Conservation (phyloP, 2,797 vertebrate genomes). For the Anabacerthia variegaticeps region DNA sequence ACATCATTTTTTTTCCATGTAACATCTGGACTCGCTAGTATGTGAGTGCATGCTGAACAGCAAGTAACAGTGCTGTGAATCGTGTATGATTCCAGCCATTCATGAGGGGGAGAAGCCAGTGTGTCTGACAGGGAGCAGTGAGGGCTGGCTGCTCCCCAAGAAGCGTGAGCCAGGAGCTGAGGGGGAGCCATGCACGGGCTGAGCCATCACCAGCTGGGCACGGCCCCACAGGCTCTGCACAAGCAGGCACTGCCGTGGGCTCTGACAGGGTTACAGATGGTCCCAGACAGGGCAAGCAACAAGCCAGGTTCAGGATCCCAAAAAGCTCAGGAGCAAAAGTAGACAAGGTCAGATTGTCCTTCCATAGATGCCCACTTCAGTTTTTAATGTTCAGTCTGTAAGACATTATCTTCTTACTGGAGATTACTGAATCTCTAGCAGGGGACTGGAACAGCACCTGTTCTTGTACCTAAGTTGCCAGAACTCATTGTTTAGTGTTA, state of each 20-base stretch:
- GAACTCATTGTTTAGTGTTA: not conserved
- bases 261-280: not conserved
- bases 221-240: not conserved
- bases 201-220: not conserved
- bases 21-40: not conserved
- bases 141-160: not conserved
- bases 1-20: not conserved
- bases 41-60: not conserved
- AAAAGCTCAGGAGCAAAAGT: not conserved
- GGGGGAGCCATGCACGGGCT: fast-evolving
- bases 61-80: not conserved
- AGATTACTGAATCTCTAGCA: not conserved
- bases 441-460: not conserved
- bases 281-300: not conserved
- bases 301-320: not conserved
- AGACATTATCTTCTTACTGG: not conserved
- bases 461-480: not conserved
- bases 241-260: not conserved
- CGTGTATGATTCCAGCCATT: not conserved
- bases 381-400: not conserved
- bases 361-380: not conserved
- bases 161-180: fast-evolving
- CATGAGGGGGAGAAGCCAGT: not conserved
- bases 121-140: not conserved
- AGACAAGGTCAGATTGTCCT: not conserved